Base-by-base conservation (phyloP, 2,113 vertebrate species). In the Speoplatyrhinus poulsoni region DNA sequence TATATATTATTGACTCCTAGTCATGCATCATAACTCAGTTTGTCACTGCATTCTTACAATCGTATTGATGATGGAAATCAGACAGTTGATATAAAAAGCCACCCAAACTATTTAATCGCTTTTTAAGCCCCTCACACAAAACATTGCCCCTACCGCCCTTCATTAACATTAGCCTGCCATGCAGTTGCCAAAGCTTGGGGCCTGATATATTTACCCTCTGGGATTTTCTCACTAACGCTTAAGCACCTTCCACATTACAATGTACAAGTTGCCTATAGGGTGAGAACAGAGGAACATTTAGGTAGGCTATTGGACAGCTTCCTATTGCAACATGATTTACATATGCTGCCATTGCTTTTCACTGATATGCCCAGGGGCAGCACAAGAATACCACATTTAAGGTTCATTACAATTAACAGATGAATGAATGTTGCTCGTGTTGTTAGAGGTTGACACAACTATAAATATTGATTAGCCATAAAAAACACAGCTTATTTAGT, bases 121-220 rank as follows among this genome's bases (percentile, higher is more conserved):
- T 41, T 41, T 41, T 41, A 41, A 41, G 4, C 36, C 36, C 36
- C 36, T 41, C 36, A 41, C 36, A 41, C 36, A 41, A 41, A 41
- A 41, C 36, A 87, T 93, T 92, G 88, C 87, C 86, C 88, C 84
- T 17, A 57, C 5, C 3, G 13, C 9, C 88, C 91, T 92, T 93
- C 92, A 92, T 94, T 93, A 90, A 94, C 32, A 48, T 46, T n/a
- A 54, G 92, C 94, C 94, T 92, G 91, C 92, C 94, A 94, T 95
- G 92, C 90, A 92, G 90, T 93, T 93, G 92, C 91, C 92, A 93
- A 62, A 85, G 88, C 89, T 91, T 89, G 90, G 93, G 89, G 88
- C 90, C 88, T 91, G 84, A 90, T 93, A 87, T 90, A 89, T 93
- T 93, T 94, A 93, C 93, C 93, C 91, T 78, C 71, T 77, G 87